Percentiles rank a stretch among this genome's conserved stretches.
Evolutionary conservation across 1,140 invertebrate genomes (phyloP).

Genomic region (Mercenaria mercenaria): DNA sequence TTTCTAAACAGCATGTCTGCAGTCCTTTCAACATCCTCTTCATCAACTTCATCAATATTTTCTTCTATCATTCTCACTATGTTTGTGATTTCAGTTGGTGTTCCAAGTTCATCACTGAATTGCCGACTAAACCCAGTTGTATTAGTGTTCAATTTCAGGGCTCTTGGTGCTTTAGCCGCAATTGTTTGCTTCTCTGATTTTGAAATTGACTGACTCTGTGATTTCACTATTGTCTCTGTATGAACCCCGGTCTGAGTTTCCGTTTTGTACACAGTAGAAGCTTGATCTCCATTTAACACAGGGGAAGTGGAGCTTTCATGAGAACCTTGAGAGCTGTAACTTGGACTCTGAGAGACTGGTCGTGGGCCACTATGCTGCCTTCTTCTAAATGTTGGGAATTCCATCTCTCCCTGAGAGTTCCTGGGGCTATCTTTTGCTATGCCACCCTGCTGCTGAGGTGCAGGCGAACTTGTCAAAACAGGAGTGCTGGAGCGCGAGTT

Average conservation of each 20-base stretch:
- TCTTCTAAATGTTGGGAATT: constrained; percentile 32
- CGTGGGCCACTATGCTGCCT: constrained; percentile 53
- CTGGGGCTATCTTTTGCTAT: constrained; percentile 55
- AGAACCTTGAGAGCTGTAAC: constrained; percentile 57
- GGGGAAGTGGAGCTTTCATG: constrained; percentile 64
- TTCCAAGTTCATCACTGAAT: constrained; percentile 82
- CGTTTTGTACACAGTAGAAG: not conserved
- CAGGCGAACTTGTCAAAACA: constrained; percentile 52
- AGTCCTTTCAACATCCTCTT: constrained; percentile 60
- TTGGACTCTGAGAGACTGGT: constrained; percentile 63
- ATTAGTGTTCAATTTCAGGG: constrained; percentile 54
- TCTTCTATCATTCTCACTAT: constrained; percentile 83
- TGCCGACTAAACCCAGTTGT: constrained; percentile 81
- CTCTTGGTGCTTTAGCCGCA: constrained; percentile 27
- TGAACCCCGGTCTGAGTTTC: not conserved
- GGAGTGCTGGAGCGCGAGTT: constrained; percentile 73
- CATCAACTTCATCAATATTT: constrained; percentile 73
- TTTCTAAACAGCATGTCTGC: constrained; percentile 18
- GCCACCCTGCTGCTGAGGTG: constrained; percentile 23
- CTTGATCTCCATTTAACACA: constrained; percentile 51
- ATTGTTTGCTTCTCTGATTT: constrained; percentile 36
- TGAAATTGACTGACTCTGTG: not conserved
- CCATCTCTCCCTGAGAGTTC: constrained; percentile 53
- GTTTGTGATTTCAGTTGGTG: constrained; percentile 81
- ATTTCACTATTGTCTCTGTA: constrained; percentile 11